Conservation (phyloP, 2,888 invertebrate species). For the Cryptus armator region DNA sequence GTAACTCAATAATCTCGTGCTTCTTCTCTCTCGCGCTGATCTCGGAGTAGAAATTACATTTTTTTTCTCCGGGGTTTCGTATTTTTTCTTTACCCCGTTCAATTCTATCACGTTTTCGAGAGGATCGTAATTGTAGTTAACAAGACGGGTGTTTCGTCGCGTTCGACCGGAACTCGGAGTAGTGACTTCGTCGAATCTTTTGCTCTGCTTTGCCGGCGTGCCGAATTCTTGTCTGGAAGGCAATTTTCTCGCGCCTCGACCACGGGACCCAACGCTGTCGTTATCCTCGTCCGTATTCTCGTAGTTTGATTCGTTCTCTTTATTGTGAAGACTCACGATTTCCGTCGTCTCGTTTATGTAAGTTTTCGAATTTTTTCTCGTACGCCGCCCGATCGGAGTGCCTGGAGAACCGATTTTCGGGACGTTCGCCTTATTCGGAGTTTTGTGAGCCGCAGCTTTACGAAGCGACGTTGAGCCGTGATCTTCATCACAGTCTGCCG, state of each 20-base stretch:
- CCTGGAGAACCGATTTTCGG: constrained; percentile 23
- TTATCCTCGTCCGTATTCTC: constrained; percentile 8
- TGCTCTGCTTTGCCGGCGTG: constrained; percentile 7
- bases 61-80: not conserved
- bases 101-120: not conserved
- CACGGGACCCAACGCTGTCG: not conserved
- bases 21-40: not conserved
- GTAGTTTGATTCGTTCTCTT: constrained; percentile 30
- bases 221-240: not conserved
- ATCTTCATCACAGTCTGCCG: constrained; percentile 36
- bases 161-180: constrained; percentile 36
- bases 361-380: constrained; percentile 4
- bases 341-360: not conserved
- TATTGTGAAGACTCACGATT: constrained; percentile 16
- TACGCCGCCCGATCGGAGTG: constrained; percentile 34
- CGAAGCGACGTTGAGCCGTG: constrained; percentile 4
- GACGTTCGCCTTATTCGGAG: constrained; percentile 8
- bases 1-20: not conserved
- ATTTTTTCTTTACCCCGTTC: not conserved
- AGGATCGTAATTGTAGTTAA: not conserved
- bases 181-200: not conserved
- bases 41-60: not conserved
- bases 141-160: constrained; percentile 31
- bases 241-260: not conserved
- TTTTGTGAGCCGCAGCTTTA: not conserved